Evolutionary conservation across 2,888 invertebrate species (phyloP).

Genomic region (Drosophila borborema): DNA sequence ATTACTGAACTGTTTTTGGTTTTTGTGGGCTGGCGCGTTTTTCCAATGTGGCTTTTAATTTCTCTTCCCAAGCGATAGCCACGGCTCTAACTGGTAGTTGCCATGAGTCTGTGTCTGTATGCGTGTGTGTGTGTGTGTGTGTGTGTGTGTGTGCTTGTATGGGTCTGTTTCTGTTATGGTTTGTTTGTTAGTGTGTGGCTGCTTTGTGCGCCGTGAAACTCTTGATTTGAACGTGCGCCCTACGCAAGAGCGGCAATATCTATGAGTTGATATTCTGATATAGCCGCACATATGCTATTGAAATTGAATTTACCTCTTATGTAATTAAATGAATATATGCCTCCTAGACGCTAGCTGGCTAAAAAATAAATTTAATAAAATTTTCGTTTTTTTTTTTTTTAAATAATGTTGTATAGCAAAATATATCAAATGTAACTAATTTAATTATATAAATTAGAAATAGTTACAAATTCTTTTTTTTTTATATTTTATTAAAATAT

Average conservation of each 20-base stretch:
- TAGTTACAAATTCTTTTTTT: too few relatives aligned
- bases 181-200: conserved; percentile 29
- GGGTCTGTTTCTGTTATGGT: neutral
- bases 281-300: neutral
- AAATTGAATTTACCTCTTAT: neutral
- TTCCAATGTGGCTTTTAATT: conserved; percentile 63
- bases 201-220: conserved; percentile 38
- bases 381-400: neutral
- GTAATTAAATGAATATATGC: neutral
- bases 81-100: conserved; percentile 57
- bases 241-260: conserved; percentile 13
- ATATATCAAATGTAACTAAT: neutral
- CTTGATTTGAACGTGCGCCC: conserved; percentile 40
- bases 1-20: conserved; percentile 77
- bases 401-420: neutral
- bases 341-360: neutral
- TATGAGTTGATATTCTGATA: neutral
- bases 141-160: neutral
- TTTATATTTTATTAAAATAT: neutral
- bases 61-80: conserved; percentile 26
- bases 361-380: neutral
- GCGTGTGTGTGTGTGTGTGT: neutral
- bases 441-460: too few relatives aligned
- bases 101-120: conserved; percentile 3
- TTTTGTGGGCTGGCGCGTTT: conserved; percentile 71